phyloP scores from a whole-genome alignment of 2,888 invertebrate genomes.

The Rhodophaea formosa region DNA sequence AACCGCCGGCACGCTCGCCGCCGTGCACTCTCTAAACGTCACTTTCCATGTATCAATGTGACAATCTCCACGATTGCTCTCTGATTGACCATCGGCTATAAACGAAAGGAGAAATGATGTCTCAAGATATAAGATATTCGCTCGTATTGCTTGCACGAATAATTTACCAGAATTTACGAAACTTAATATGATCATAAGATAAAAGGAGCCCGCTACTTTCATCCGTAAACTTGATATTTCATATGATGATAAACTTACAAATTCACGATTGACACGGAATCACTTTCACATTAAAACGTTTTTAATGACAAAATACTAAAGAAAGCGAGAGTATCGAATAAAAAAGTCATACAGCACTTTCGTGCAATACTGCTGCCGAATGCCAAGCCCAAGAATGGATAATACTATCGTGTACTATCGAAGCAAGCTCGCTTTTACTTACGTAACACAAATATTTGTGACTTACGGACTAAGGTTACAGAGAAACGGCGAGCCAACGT shows the following conservation, averaged over 20 bases:
- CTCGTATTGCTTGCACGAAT: too few relatives aligned
- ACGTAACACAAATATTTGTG: conserved; percentile 42
- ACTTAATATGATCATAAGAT: too few relatives aligned
- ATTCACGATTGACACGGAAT: too few relatives aligned
- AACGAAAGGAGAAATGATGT: too few relatives aligned
- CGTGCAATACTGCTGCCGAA: background rate
- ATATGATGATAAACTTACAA: too few relatives aligned
- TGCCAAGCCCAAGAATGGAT: background rate
- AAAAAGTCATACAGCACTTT: background rate
- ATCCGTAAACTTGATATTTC: too few relatives aligned
- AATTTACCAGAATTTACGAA: too few relatives aligned
- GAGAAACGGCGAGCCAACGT: conserved; percentile 35
- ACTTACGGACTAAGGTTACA: conserved; percentile 21
- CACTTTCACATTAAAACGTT: too few relatives aligned
- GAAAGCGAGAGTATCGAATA: too few relatives aligned
- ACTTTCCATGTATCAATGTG: conserved; percentile 13
- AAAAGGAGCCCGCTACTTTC: too few relatives aligned
- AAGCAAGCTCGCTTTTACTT: conserved; percentile 25
- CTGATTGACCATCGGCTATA: conserved; percentile 15
- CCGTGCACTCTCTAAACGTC: conserved; percentile 34
- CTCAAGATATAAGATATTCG: too few relatives aligned
- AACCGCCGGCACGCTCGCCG: conserved; percentile 40
- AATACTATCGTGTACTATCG: background rate
- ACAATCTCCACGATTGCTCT: conserved; percentile 27
- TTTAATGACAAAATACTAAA: too few relatives aligned